phyloP scores from a whole-genome alignment of 1,140 invertebrate species.

The Gryllus bimaculatus region DNA sequence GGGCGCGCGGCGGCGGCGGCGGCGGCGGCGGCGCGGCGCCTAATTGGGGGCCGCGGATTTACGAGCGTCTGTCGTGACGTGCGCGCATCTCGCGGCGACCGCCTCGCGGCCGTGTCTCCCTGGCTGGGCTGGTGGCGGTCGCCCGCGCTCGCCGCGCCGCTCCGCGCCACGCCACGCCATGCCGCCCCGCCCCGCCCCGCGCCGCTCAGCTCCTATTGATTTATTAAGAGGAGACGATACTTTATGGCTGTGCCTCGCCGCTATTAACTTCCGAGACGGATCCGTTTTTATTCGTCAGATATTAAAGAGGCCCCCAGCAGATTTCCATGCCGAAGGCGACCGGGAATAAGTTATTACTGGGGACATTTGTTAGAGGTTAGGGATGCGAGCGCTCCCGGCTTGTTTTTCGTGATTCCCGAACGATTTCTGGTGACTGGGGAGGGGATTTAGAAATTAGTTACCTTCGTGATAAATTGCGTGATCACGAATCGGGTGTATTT shows the following conservation, averaged over 20 bases:
- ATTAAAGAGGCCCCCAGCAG: neutral
- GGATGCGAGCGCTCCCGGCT: neutral
- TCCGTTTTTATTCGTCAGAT: neutral
- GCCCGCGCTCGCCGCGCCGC: no score
- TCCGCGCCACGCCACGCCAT: neutral
- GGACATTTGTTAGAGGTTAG: neutral
- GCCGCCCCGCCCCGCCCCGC: no score
- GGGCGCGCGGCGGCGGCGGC: no score
- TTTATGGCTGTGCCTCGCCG: neutral
- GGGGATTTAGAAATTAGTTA: no score
- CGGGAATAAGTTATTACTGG: neutral
- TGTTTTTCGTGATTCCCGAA: neutral
- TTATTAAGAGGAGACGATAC: conserved; percentile 4
- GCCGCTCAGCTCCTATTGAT: neutral
- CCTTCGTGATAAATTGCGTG: no score
- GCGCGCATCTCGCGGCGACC: neutral
- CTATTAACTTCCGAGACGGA: conserved; percentile 3
- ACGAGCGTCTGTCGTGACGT: neutral
- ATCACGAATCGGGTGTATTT: no score
- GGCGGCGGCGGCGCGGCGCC: no score
- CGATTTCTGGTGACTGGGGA: no score
- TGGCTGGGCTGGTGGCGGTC: no score
- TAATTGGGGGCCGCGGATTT: neutral
- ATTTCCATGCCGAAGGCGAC: neutral
- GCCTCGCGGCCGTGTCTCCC: no score